Conservation (phyloP, 2,888 invertebrate species). For the Agrotis exclamationis region DNA sequence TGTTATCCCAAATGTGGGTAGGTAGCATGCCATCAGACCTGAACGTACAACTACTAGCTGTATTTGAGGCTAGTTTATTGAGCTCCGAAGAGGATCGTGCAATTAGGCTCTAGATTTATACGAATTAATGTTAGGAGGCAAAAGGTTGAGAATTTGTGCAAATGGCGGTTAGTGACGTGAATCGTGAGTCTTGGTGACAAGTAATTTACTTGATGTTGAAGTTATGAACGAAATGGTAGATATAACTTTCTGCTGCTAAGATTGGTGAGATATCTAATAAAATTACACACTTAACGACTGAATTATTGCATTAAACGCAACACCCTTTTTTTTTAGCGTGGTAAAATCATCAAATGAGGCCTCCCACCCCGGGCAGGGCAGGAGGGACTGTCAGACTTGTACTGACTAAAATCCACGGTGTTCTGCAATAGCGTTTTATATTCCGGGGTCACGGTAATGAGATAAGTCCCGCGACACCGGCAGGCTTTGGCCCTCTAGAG, state of each 20-base stretch:
- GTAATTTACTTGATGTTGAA: slow-evolving; percentile 8
- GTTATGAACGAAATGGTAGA: slow-evolving; percentile 13
- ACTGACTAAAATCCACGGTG: no score
- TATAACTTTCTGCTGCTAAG: slow-evolving; percentile 11
- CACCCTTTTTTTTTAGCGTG: no score
- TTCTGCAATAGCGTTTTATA: no score
- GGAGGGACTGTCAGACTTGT: no score
- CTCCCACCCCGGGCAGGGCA: no score
- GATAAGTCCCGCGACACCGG: no score
- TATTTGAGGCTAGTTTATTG: slow-evolving; percentile 43
- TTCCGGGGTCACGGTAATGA: no score
- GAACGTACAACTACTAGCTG: slow-evolving; percentile 20
- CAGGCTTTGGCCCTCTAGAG: no score
- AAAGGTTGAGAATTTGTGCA: slow-evolving; percentile 44
- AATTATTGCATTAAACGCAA: neutral
- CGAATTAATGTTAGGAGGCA: slow-evolving; percentile 30
- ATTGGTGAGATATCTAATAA: neutral
- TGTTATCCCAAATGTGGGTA: slow-evolving; percentile 50
- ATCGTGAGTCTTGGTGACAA: slow-evolving; percentile 32
- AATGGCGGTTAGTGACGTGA: slow-evolving; percentile 14
- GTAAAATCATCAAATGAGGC: no score
- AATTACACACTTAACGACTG: neutral
- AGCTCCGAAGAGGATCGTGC: slow-evolving; percentile 38
- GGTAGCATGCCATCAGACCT: slow-evolving; percentile 43
- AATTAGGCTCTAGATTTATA: slow-evolving; percentile 50